phyloP scores from a whole-genome alignment of 1,140 invertebrate genomes.

The Ceratosolen solmsi region DNA sequence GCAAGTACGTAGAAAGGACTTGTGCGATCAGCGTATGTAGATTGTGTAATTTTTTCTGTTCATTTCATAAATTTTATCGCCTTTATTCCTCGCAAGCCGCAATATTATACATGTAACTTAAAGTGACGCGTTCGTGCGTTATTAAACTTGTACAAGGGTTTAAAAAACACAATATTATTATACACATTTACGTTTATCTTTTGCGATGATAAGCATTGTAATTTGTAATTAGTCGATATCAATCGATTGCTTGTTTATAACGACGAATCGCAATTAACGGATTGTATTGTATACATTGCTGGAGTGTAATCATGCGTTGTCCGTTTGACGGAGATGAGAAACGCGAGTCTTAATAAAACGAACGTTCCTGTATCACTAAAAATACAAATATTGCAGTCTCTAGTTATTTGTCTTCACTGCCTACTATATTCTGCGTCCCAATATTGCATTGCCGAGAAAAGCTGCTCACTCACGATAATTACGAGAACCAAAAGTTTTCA shows the following conservation, averaged over 20 bases:
- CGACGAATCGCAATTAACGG: constrained; percentile 12
- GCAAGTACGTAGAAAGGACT: neutral
- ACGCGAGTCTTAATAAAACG: constrained; percentile 50
- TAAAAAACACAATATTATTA: constrained; percentile 24
- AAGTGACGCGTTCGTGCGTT: neutral
- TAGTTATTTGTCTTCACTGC: too few relatives aligned
- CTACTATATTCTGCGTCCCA: too few relatives aligned
- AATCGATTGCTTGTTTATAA: constrained; percentile 39
- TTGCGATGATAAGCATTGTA: constrained; percentile 36
- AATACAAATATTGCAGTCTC: neutral
- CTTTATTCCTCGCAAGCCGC: constrained; percentile 47
- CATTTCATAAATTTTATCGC: constrained; percentile 15
- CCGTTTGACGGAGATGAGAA: constrained; percentile 31
- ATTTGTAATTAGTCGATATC: constrained; percentile 47
- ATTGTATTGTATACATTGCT: constrained; percentile 14
- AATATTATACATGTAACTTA: constrained; percentile 35
- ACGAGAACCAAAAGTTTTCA: neutral
- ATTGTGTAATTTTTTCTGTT: constrained; percentile 8
- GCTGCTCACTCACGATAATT: too few relatives aligned
- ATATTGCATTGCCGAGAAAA: too few relatives aligned
- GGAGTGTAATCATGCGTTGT: constrained; percentile 24
- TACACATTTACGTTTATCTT: constrained; percentile 28
- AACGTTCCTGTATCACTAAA: constrained; percentile 51
- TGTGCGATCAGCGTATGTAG: constrained; percentile 13
- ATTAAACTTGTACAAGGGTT: constrained; percentile 6